A percentile compares a stretch with the other conserved stretches of the same genome.
Evolutionary conservation across 2,797 vertebrate species (phyloP).

Genomic region (Dipus sagitta): DNA sequence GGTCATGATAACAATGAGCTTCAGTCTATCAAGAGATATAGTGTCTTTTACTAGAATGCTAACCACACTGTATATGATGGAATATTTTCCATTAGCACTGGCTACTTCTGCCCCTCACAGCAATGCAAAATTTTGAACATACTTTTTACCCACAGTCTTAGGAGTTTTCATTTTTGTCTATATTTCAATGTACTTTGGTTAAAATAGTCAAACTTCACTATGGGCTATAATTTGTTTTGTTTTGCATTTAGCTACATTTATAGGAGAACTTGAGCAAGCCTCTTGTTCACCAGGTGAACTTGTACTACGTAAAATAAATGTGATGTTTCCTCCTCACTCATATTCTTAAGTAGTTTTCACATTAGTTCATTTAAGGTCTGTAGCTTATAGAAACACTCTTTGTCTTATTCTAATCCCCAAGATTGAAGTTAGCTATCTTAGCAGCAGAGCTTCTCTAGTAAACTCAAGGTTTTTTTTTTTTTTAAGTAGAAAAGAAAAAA

Average conservation of each 20-base stretch:
- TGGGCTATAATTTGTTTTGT: neutral
- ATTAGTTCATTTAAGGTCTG: neutral
- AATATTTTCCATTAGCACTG: neutral
- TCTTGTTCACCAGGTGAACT: neutral
- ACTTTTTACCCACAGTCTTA: neutral
- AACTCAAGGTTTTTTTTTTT: neutral
- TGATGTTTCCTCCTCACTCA: neutral
- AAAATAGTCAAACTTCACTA: neutral
- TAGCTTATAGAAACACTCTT: neutral
- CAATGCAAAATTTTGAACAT: neutral
- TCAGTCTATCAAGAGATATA: neutral
- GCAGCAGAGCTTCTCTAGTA: neutral
- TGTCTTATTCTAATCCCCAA: neutral
- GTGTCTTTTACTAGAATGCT: neutral
- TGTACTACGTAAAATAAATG: neutral
- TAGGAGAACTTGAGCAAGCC: neutral
- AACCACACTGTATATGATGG: neutral
- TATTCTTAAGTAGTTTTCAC: neutral
- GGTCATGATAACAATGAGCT: neutral
- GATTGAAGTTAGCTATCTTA: conserved; percentile 1
- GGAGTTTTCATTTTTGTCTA: neutral
- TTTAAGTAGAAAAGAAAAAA: too few species aligned
- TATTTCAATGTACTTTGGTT: neutral
- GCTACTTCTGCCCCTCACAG: neutral
- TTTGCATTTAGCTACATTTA: neutral